Conservation (phyloP, 1,140 invertebrate species). For the Mya arenaria region DNA sequence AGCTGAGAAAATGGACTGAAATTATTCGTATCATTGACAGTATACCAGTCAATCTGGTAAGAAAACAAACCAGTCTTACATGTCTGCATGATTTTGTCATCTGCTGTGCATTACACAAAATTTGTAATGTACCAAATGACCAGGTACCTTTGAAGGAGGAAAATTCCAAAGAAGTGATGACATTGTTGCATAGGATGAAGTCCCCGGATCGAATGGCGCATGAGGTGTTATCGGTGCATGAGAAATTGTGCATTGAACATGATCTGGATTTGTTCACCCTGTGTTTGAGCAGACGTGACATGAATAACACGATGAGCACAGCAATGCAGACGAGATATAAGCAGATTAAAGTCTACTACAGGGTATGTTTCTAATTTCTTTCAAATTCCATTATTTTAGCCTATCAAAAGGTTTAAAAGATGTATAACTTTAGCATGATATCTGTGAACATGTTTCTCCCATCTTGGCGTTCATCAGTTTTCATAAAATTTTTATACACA, state of each 20-base stretch:
- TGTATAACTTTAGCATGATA: too few species aligned
- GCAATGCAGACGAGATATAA: constrained; percentile 65
- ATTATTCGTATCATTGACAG: constrained; percentile 69
- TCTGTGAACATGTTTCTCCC: too few species aligned
- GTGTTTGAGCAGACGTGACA: constrained; percentile 58
- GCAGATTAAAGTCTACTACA: constrained; percentile 67
- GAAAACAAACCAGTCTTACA: constrained; percentile 61
- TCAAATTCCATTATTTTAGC: too few species aligned
- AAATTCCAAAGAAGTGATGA: constrained; percentile 34
- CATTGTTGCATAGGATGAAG: constrained; percentile 62
- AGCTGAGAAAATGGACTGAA: constrained; percentile 67
- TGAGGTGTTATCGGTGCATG: constrained; percentile 68
- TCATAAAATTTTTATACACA: too few species aligned
- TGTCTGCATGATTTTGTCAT: constrained; percentile 73
- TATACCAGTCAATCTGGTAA: constrained; percentile 66
- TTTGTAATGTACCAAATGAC: constrained; percentile 28
- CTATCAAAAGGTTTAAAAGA: too few species aligned
- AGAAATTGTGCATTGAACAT: constrained; percentile 69
- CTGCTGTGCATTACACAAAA: constrained; percentile 63
- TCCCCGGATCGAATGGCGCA: constrained; percentile 63
- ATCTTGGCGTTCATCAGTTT: too few species aligned
- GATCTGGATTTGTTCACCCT: constrained; percentile 72
- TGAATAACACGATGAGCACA: constrained; percentile 46
- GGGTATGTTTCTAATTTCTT: constrained; percentile 64
- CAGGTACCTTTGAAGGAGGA: constrained; percentile 4